Percentiles rank a stretch among this genome's conserved stretches.
Evolutionary conservation across 1,140 invertebrate genomes (phyloP).

Genomic region (Fragariocoptes setiger): DNA sequence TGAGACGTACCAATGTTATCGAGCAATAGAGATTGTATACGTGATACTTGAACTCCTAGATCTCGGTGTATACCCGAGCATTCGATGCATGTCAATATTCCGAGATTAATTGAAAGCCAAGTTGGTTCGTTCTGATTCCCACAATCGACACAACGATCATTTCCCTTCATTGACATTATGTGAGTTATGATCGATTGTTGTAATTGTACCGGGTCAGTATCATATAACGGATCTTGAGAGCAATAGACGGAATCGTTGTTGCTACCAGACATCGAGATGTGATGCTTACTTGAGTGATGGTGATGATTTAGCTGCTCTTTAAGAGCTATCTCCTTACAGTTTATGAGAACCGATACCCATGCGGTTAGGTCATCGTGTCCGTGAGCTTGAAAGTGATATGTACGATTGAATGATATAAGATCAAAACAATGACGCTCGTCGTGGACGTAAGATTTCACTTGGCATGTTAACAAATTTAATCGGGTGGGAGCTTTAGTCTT

Average conservation of each 20-base stretch:
- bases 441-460: constrained; percentile 39
- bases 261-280: background rate
- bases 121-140: constrained; percentile 61
- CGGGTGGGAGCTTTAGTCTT: constrained; percentile 70
- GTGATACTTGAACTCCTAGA: constrained; percentile 74
- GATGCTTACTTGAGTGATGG: constrained; percentile 5
- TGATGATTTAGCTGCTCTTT: constrained; percentile 51
- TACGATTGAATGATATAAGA: constrained; percentile 77
- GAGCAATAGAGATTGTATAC: constrained; percentile 69
- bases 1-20: constrained; percentile 33
- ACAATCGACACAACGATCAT: constrained; percentile 76
- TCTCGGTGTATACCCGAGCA: constrained; percentile 86
- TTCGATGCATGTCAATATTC: constrained; percentile 52
- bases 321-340: constrained; percentile 62
- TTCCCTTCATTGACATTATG: constrained; percentile 58
- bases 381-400: constrained; percentile 90
- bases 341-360: constrained; percentile 85
- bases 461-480: constrained; percentile 76
- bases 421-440: constrained; percentile 85
- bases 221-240: no score
- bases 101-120: constrained; percentile 84
- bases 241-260: no score
- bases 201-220: no score
- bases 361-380: constrained; percentile 66
- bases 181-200: constrained; percentile 65